phyloP scores from a whole-genome alignment of 2,797 vertebrate genomes.

The Gymnodraco acuticeps region DNA sequence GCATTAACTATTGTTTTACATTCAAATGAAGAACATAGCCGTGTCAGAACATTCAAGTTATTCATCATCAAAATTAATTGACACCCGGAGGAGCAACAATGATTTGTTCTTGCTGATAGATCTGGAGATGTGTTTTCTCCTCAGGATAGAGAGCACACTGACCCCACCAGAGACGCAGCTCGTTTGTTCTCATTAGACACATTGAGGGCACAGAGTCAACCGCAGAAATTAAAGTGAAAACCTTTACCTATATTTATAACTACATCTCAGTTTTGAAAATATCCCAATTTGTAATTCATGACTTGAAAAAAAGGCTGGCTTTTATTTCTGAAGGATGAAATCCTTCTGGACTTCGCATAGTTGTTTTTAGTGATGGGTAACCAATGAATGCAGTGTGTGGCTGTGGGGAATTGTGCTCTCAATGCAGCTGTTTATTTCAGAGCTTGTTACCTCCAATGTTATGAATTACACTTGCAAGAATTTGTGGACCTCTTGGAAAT shows the following conservation, averaged over 20 bases:
- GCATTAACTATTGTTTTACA: neutral
- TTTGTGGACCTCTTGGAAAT: conserved; percentile 44
- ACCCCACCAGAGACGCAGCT: conserved; percentile 46
- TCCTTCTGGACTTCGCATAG: conserved; percentile 20
- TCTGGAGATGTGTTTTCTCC: conserved; percentile 42
- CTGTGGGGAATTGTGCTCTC: conserved; percentile 25
- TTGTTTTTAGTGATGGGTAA: conserved; percentile 39
- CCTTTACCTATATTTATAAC: conserved; percentile 1
- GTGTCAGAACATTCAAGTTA: conserved; percentile 15
- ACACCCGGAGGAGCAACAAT: conserved; percentile 38
- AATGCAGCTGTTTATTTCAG: conserved; percentile 20
- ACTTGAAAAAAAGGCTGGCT: neutral
- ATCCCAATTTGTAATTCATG: conserved; percentile 10
- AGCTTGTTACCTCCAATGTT: conserved; percentile 31
- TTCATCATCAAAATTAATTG: conserved; percentile 33
- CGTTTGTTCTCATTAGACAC: conserved; percentile 65
- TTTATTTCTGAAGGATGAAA: conserved; percentile 15
- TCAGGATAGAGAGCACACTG: conserved; percentile 28
- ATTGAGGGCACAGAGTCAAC: conserved; percentile 22
- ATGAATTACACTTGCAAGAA: conserved; percentile 31
- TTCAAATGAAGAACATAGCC: conserved; percentile 6
- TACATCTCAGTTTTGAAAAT: conserved; percentile 12
- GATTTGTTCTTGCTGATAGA: conserved; percentile 33
- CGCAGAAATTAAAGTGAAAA: conserved; percentile 16
- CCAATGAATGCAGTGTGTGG: conserved; percentile 43